Evolutionary conservation across 2,888 invertebrate genomes (phyloP), one percentile per base, ranked within the genome.

Genomic region (Orchestes rusci): DNA sequence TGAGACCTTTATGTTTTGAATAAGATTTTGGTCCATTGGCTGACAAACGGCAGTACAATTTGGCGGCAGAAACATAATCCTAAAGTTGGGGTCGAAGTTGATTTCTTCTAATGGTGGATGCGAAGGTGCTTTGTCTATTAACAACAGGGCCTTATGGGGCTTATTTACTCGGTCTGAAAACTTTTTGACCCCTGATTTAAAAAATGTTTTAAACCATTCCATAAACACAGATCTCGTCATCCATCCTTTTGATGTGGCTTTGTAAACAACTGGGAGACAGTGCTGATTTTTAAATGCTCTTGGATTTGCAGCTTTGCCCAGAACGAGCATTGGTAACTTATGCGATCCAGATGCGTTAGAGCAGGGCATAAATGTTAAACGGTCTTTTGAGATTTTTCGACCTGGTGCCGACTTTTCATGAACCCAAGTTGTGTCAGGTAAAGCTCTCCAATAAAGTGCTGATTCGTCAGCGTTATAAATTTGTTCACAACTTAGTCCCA

Each of bases 381-480:
- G 19, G 12, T 40, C 40, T 27, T 40, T 40, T 10, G 33, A 33
- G 10, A 33, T 27, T 16, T 33, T 40, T 23, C 30, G 5, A 4
- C 39, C 29, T 4, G 18, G 39, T 13, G 31, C 40, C 23, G 32
- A 52, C 19, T 48, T 49, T 47, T 52, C 48, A 51, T 50, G 5
- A 30, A 16, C 10, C 54, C 53, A 34, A 30, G 50, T 53, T 7
- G 29, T 46, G 16, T 50, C 45, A 8, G 53, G 50, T 13, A 54
- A 17, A n/a, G 41, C 15, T 43, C 47, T 51, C 52, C 51, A 53
- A 39, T 37, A 52, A 20, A 46, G n/a, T 7, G 47, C 51, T 4
- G 48, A 50, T 29, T 54, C 53, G 36, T 56, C 53, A 13, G 53
- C 47, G 45, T 54, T 53, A 30, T 54, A 55, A 13, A 53, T 38